These are phyloP conservation scores for Nesoenas mayeri DNA, from an alignment of 2,113 vertebrate species.

Conservation along the genomic window DNA sequence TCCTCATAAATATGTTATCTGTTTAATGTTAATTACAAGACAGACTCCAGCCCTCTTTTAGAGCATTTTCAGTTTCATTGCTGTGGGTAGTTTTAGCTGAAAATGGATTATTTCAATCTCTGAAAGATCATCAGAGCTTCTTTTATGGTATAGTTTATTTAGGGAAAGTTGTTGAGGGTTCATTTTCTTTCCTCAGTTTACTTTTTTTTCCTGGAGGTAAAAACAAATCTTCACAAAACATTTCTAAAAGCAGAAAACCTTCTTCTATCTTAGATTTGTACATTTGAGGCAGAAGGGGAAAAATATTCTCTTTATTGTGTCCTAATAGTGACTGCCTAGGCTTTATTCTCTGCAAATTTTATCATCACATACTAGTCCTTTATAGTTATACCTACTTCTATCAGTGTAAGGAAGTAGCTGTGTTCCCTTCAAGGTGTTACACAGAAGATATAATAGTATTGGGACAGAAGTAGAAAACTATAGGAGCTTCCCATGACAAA, in stretches of 20 bases:
- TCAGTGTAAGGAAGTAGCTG: neutral
- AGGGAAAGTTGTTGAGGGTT: slow-evolving; percentile 57
- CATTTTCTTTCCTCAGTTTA: neutral
- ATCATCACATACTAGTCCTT: neutral
- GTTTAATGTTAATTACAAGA: slow-evolving; percentile 81
- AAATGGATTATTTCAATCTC: slow-evolving; percentile 77
- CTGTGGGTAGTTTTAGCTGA: slow-evolving; percentile 73
- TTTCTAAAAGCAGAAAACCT: slow-evolving; percentile 27
- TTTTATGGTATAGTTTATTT: slow-evolving; percentile 63
- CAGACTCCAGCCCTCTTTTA: slow-evolving; percentile 74
- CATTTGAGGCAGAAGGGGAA: neutral
- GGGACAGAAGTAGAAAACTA: neutral
- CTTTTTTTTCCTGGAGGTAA: neutral
- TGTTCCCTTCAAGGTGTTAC: neutral
- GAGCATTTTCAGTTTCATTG: slow-evolving; percentile 75
- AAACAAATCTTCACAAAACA: slow-evolving; percentile 54
- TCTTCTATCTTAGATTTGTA: neutral
- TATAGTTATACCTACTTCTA: neutral
- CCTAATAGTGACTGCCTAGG: neutral
- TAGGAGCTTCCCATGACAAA: neutral
- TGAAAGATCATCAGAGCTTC: slow-evolving; percentile 69
- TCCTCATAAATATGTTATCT: slow-evolving; percentile 82
- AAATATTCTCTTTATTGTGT: neutral
- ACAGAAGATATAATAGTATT: neutral
- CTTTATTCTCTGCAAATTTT: neutral